These are phyloP conservation scores for Microplitis demolitor DNA, from an alignment of 1,140 invertebrate species.

Conservation along the genomic window DNA sequence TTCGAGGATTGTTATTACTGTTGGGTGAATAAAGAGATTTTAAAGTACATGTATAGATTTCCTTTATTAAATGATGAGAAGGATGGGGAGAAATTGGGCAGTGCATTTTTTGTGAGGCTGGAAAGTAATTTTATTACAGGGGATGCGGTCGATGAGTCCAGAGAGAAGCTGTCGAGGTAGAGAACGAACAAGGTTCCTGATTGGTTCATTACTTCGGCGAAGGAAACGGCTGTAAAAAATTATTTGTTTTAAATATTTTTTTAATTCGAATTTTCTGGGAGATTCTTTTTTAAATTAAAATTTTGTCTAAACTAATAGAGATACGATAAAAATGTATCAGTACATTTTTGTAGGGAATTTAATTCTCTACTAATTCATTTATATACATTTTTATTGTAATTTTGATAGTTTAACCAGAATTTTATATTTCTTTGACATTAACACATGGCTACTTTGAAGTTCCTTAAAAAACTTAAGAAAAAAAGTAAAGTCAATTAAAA, in stretches of 20 bases:
- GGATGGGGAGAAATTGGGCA: constrained; percentile 33
- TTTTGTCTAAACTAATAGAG: no score
- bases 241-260: neutral
- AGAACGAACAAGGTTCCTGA: constrained; percentile 47
- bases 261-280: no score
- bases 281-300: no score
- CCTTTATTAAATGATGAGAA: constrained; percentile 55
- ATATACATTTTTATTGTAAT: no score
- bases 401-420: no score
- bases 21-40: neutral
- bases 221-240: constrained; percentile 45
- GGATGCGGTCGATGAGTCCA: constrained; percentile 47
- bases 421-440: no score
- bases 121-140: constrained; percentile 49
- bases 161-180: constrained; percentile 48
- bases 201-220: constrained; percentile 46
- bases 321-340: no score
- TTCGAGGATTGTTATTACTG: neutral
- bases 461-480: no score
- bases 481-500: no score
- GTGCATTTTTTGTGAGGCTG: constrained; percentile 33
- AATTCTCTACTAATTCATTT: no score
- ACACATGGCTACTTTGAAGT: no score
- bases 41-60: constrained; percentile 52
- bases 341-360: no score